Evolutionary conservation across 2,797 vertebrate species (phyloP), one percentile per base, ranked within the genome.

Genomic region (Scomberomorus guttatus): DNA sequence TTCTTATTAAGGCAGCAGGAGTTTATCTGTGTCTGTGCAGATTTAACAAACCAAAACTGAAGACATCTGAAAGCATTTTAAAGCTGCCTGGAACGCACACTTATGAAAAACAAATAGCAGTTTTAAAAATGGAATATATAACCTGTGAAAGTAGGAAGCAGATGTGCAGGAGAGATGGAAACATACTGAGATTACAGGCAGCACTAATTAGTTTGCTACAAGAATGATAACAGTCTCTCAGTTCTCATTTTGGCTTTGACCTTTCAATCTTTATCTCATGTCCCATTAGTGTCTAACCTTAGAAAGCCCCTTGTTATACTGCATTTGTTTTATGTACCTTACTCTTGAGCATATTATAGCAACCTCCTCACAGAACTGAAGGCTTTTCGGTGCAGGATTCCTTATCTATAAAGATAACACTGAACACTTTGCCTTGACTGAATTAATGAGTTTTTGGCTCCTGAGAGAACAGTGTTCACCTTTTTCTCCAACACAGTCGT

Each of bases 391-490:
- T 84, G 72, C 67, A 58, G 62, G 39, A 71, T 72, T 87, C 48
- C 77, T 88, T 83, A 87, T 91, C 84, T 84, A 17, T 61, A 63
- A 72, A 83, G 84, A 88, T 80, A 89, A 89, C 68, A 58, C 52
- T 51, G n/a, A 73, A 72, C 66, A 84, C 79, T 81, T 81, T 37
- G 52, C 50, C 58, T 78, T 29, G 22, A 57, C 79, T 73, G 77
- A 85, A 81, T 90, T 83, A 86, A 90, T 89, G 75, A 87, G 81
- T 73, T 87, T 80, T 62, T 60, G 62, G 44, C 44, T 84, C 77
- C 62, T 27, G 67, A 71, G 86, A 77, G 77, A 78, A 61, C 14
- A 39, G 29, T 15, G 29, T 50, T 72, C 68, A 66, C 22, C 29
- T 80, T 84, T 83, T 83, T 51, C 25, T 84, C 20, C 20, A 75